Base-by-base conservation (phyloP, 92 coral and sea anemone species). In the Montipora capitata region DNA sequence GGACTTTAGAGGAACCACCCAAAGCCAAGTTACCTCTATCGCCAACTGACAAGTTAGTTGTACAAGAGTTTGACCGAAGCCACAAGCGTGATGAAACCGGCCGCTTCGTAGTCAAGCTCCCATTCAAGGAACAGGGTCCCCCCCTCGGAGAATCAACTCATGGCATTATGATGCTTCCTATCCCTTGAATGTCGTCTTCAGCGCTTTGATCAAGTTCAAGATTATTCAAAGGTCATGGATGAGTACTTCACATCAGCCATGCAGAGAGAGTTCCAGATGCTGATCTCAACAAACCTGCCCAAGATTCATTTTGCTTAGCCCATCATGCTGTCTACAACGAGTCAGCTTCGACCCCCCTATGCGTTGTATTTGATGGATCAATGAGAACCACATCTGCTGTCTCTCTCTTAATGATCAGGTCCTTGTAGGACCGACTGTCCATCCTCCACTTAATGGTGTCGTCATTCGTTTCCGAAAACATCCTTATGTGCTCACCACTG, bases 141-240 rank as follows among this genome's bases (percentile, higher is more conserved):
- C 0, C 87, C 0, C 77, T 80, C 3, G 92, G 92, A 5, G 45
- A 77, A 68, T 84, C 90, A 80, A 40, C 90, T 90, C 3, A 90
- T 76, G 72, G 81, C 90, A 63, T 84, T 90, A 64, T 40, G 89
- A 81, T 41, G 93, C 16, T 85, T 90, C 90, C 81, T 78, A 2
- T 77, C 90, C 38, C 82, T 90, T 3, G 90, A 90, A 75, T 86
- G 90, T 2, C 90, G 82, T 40, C 93, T 89, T 58, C 74, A 80
- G 41, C 73, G 40, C 18, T 5, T 2, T 35, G 43, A 40, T 6
- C 10, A 70, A 4, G 27, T 15, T 9, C 2, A 11, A 5, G 49
- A 68, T 68, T 68, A 68, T 38, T 42, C 72, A 0, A 68, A 68
- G 35, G 85, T 68, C 94, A 74, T 75, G 38, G 73, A 62, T 0